Evolutionary conservation across 2,797 vertebrate genomes (phyloP), one percentile per base, ranked within the genome.

Genomic region (Pseudochaenichthys georgianus): DNA sequence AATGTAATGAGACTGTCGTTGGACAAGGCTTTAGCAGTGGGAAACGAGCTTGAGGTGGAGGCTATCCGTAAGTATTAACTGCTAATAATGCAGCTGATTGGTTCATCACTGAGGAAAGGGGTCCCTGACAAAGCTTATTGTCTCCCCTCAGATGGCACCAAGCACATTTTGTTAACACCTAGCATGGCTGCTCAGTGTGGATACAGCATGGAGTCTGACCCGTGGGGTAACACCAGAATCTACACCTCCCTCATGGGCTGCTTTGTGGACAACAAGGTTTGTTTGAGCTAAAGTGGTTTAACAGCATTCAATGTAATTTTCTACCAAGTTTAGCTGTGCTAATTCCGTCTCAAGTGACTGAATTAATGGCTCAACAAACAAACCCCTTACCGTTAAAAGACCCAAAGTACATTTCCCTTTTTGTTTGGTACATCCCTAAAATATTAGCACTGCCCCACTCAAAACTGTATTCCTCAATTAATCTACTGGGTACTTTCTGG

Each of bases 111-210:
- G 9, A 0, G 12, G 8, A 13, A 70, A 0, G 6, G 23, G 13
- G 61, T 16, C 15, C 13, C 1, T 7, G 17, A 19, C 12, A 52
- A 69, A 28, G 5, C 6, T 13, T 31, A 1, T 51, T 12, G 5
- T 17, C 0, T 1, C 0, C 19, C 45, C 54, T 61, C 75, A 96
- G 95, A 95, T 93, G 93, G 92, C 42, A 88, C 87, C 13, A 54
- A 85, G 21, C 65, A 55, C 3, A 41, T 90, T 9, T 31, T 67
- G 11, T 48, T 96, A 31, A 94, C 94, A 0, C 88, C 90, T 5
- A 73, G 45, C 16, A 23, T 95, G 85, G 95, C 96, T 83, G 88
- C 92, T 12, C 93, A 92, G 80, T 96, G 96, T 90, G 96, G 96
- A 2, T 96, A 95, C 72, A 93, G 92, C 48, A 81, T 95, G 81